Percentiles rank a stretch among this genome's conserved stretches.
Conservation (phyloP, 2,888 invertebrate species). For the Sinotaia quadrata region DNA sequence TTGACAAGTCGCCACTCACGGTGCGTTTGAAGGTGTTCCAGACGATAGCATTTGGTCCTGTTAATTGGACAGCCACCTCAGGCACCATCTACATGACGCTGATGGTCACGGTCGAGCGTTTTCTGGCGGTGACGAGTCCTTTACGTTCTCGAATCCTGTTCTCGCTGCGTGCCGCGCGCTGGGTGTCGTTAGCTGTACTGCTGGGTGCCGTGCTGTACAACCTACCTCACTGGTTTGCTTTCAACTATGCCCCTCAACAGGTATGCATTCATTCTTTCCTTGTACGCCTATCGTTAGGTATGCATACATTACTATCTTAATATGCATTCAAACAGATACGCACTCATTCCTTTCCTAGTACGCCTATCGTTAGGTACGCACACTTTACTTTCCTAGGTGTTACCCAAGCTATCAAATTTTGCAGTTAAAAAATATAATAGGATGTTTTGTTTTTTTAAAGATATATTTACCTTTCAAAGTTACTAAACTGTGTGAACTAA, state of each 20-base stretch:
- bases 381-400: no score
- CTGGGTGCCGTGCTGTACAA: conserved; percentile 23
- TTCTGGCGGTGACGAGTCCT: conserved; percentile 29
- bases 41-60: conserved; percentile 23
- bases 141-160: conserved; percentile 30
- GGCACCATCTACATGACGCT: conserved; percentile 34
- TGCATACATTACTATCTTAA: no score
- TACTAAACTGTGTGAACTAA: no score
- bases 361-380: no score
- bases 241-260: not conserved
- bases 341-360: no score
- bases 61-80: conserved; percentile 27
- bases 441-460: no score
- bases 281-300: no score
- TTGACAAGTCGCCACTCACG: conserved; percentile 13
- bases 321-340: no score
- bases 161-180: conserved; percentile 21
- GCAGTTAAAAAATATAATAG: no score
- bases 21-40: conserved; percentile 13
- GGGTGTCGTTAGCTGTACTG: conserved; percentile 29
- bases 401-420: no score
- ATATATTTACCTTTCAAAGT: no score
- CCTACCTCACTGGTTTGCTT: conserved; percentile 23
- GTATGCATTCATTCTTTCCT: not conserved
- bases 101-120: conserved; percentile 31